phyloP scores from a whole-genome alignment of 2,113 vertebrate species.

The Coturnix japonica region DNA sequence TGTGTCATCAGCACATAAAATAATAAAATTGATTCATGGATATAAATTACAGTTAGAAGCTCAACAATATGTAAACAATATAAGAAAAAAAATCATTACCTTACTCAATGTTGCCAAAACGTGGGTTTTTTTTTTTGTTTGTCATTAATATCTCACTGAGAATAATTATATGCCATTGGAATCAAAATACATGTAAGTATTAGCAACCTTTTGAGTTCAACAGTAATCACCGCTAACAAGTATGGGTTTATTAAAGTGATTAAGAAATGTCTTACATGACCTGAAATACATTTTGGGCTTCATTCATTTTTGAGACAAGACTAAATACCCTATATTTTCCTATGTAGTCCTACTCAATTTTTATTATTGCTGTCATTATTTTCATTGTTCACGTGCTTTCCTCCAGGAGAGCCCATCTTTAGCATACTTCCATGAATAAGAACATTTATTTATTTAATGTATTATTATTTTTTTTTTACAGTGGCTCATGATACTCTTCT shows the following conservation, averaged over 20 bases:
- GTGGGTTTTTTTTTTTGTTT: accelerated
- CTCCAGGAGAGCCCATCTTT: not conserved
- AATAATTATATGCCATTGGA: not conserved
- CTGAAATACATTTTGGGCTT: not conserved
- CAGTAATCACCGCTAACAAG: not conserved
- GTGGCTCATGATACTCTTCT: not conserved
- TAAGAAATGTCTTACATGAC: not conserved
- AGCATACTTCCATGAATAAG: not conserved
- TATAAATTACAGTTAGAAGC: constrained; percentile 4
- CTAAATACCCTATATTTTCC: not conserved
- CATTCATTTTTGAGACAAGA: not conserved
- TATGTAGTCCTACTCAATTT: not conserved
- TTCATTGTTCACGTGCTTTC: not conserved
- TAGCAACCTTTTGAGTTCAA: not conserved
- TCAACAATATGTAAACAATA: not conserved
- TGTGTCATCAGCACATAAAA: constrained; percentile 11
- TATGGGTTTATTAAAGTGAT: not conserved
- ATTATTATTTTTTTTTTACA: not conserved
- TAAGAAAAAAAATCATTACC: not conserved
- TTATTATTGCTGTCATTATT: not conserved
- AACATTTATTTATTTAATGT: not conserved
- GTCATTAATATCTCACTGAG: not conserved
- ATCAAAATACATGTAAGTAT: not conserved
- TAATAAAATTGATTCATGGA: not conserved
- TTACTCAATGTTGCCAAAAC: not conserved